phyloP scores from a whole-genome alignment of 64 coral and sea anemone species.

The Dendronephthya gigantea region DNA sequence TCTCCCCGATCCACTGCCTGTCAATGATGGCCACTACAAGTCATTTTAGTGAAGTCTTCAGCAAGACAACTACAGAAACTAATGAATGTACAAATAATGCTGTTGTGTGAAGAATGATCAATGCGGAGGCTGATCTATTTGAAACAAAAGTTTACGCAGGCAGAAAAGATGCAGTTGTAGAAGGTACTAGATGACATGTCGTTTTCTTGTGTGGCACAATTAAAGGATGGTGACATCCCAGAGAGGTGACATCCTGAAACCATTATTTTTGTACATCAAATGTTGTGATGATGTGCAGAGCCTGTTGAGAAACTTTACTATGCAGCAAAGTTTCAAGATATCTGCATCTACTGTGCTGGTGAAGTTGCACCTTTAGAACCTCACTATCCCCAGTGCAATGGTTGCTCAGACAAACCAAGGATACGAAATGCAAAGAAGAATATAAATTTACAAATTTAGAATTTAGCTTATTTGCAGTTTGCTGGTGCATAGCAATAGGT shows the following conservation, averaged over 20 bases:
- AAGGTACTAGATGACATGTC: constrained; percentile 10
- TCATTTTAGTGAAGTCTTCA: constrained; percentile 12
- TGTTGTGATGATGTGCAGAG: background rate
- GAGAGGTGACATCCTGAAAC: background rate
- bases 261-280: background rate
- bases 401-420: background rate
- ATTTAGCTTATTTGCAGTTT: no score
- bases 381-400: background rate
- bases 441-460: background rate
- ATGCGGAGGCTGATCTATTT: constrained; percentile 12
- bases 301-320: background rate
- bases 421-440: background rate
- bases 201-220: background rate
- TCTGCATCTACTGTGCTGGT: background rate
- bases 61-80: background rate
- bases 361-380: background rate
- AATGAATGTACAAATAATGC: constrained; percentile 7
- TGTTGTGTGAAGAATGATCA: constrained; percentile 13
- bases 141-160: background rate
- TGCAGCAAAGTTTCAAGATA: background rate
- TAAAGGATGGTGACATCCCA: background rate
- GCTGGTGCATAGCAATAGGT: no score
- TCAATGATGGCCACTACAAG: constrained; percentile 10
- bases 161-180: constrained; percentile 8
- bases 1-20: background rate